Base-by-base conservation (phyloP, 2,113 vertebrate species). In the Trachemys scripta region DNA sequence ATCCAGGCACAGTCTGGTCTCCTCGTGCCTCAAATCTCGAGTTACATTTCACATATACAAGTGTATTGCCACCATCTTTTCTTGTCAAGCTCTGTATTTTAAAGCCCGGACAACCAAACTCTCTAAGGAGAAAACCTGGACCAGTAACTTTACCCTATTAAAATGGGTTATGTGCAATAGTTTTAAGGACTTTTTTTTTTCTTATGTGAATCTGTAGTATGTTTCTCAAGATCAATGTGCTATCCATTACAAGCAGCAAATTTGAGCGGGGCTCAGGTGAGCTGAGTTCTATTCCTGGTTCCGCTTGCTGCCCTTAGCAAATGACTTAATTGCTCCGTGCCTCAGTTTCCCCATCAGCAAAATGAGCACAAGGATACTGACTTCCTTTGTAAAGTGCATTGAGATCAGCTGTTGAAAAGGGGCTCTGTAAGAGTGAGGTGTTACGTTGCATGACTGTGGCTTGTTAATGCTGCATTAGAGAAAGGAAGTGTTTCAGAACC, bases 71-170 rank as follows among this genome's bases (percentile, higher is more conserved):
- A 62, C 85, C 95, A 24, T 56, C 62, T 95, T 78, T 86, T 24
- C 45, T 97, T 92, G 87, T 75, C 90, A 85, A 91, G 50, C n/a
- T 57, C 49, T 88, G 0, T 62, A 84, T 89, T 91, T 88, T 90
- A 87, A 87, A 94, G 25, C 76, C 89, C 17, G 17, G 25, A n/a
- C 25, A 89, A 83, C 13, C 45, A 96, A 91, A 80, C 24, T 4
- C 65, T 35, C 29, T 47, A 81, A 82, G 27, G 51, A 75, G 5
- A 10, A 31, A 42, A n/a, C 65, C 65, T n/a, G 24, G 81, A 75
- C 29, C 56, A 53, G 51, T 31, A 25, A 14, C 90, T 53, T 72
- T 89, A 93, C 80, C 14, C 19, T 24, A 24, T 29, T 89, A 92
- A 8, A 20, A 69, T 29, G 57, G 42, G 1, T 29, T 81, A 8